Evolutionary conservation across 2,797 vertebrate genomes (phyloP).

Genomic region (Chelidonichthys spinosus): DNA sequence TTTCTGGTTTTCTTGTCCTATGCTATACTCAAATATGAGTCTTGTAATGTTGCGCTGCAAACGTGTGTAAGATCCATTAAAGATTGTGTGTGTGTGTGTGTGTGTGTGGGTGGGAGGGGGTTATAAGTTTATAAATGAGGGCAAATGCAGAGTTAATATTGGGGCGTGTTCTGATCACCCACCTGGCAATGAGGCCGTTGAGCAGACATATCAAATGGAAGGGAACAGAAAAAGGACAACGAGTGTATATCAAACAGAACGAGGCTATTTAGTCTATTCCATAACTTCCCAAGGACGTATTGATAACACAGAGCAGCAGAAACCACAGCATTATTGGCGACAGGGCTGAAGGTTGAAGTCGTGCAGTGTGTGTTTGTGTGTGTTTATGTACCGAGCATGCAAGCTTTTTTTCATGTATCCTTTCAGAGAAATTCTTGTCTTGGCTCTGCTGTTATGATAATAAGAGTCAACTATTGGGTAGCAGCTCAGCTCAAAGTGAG

Average conservation of each 20-base stretch:
- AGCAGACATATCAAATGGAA: constrained; percentile 65
- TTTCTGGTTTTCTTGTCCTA: constrained; percentile 27
- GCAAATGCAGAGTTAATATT: constrained; percentile 27
- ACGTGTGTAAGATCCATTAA: not conserved
- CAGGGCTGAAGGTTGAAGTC: not conserved
- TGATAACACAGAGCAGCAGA: constrained; percentile 50
- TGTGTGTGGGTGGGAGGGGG: not conserved
- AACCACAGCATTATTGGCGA: constrained; percentile 46
- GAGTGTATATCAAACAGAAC: constrained; percentile 59
- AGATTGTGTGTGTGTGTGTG: not conserved
- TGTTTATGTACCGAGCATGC: not conserved
- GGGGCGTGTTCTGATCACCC: constrained; percentile 31
- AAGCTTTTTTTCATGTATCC: constrained; percentile 4
- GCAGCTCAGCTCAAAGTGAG: not conserved
- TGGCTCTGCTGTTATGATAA: constrained; percentile 1
- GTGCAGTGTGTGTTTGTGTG: not conserved
- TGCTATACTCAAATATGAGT: constrained; percentile 7
- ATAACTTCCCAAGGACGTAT: constrained; percentile 66
- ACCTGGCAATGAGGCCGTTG: constrained; percentile 41
- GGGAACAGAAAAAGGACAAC: constrained; percentile 36
- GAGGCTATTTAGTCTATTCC: constrained; percentile 75
- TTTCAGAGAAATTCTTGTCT: not conserved
- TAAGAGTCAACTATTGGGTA: constrained; percentile 7
- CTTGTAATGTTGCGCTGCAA: not conserved
- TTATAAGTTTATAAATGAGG: not conserved